Evolutionary conservation across 2,113 vertebrate genomes (phyloP), one percentile per base, ranked within the genome.

Genomic region (Crypturellus undulatus): DNA sequence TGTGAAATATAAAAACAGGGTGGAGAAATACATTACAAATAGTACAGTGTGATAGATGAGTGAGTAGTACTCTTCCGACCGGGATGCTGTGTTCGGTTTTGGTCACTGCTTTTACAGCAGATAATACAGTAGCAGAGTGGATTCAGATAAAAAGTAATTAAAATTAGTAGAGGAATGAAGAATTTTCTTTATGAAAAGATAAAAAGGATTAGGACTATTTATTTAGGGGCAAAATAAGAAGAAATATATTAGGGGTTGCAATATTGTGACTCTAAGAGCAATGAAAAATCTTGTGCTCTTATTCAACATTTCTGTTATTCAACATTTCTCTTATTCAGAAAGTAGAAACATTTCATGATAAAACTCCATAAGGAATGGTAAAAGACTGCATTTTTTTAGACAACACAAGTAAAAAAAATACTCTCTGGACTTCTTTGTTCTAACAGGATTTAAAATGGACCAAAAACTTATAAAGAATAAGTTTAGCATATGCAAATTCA

Each of bases 121-220:
- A 71, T 83, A 91, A 78, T 63, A 21, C 10, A 91, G 65, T 32
- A 79, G 68, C 51, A 89, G 89, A 78, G 65, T 20, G 38, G 52
- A 80, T 91, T 91, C 79, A 91, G 85, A 94, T 40, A 84, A 90
- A 94, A 87, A 76, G 73, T 91, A 83, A 91, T 93, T 93, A 94
- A 81, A 95, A 78, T 88, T 90, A 90, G 34, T 68, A 92, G 38
- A 86, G 51, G 45, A 93, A 79, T 51, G 45, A 85, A 79, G 34
- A 75, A 52, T 80, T 90, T 95, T 78, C 79, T 75, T 16, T 47
- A 47, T 80, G 47, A 88, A 88, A 91, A 68, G 51, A 86, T 79
- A 69, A 90, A 93, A 95, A 80, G 32, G 51, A 79, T 88, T 94
- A 83, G 22, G 58, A 52, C 45, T 36, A 64, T 86, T 95, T 92